These are phyloP conservation scores for Oceanodroma tethys DNA, from an alignment of 2,113 vertebrate genomes.

Conservation along the genomic window DNA sequence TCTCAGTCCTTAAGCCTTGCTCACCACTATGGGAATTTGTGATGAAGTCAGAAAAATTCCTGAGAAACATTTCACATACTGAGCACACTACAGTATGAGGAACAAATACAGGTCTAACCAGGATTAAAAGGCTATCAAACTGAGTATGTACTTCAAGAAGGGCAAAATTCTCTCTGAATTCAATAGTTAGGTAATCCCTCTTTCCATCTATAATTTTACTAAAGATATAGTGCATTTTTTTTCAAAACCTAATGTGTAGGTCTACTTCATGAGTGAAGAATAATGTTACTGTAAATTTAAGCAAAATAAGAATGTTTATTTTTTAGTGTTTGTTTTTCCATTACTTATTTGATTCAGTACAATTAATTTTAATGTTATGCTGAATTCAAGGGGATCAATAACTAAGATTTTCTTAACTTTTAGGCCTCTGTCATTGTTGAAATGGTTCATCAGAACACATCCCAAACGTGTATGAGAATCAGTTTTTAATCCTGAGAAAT, in stretches of 20 bases:
- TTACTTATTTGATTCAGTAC: not conserved
- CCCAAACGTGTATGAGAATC: not conserved
- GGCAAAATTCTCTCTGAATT: not conserved
- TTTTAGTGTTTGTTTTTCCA: not conserved
- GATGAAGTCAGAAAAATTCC: not conserved
- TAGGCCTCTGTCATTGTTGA: not conserved
- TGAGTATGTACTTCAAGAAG: not conserved
- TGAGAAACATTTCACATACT: not conserved
- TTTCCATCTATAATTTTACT: not conserved
- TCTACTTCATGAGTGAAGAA: not conserved
- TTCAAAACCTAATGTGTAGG: not conserved
- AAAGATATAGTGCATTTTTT: not conserved
- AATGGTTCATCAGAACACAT: not conserved
- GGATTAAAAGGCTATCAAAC: not conserved
- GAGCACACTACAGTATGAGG: not conserved
- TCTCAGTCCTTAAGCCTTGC: not conserved
- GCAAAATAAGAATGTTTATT: not conserved
- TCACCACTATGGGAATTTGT: not conserved
- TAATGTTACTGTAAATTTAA: not conserved
- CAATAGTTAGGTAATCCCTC: not conserved
- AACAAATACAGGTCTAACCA: not conserved
- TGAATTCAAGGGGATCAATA: not conserved
- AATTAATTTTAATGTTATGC: not conserved
- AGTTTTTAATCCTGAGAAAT: not conserved
- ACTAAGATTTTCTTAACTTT: not conserved